Conservation (phyloP, 2,797 vertebrate species). For the Hyperoplus lanceolatus region DNA sequence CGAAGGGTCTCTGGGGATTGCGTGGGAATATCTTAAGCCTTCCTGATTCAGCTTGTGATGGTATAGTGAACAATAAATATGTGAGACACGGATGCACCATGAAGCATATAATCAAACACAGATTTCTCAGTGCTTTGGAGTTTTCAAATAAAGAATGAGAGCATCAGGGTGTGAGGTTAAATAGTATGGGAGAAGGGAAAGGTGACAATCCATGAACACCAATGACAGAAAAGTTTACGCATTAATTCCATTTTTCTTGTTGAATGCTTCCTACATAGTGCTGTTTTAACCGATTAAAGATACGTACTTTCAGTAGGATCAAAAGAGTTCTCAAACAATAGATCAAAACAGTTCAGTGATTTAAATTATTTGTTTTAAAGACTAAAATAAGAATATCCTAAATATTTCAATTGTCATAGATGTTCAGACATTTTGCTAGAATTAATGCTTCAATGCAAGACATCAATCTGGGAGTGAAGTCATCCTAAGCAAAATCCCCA, state of each 20-base stretch:
- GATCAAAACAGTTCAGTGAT: background rate
- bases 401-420: background rate
- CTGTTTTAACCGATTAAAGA: background rate
- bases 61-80: slow-evolving; percentile 53
- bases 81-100: slow-evolving; percentile 15
- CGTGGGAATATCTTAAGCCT: slow-evolving; percentile 58
- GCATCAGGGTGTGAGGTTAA: background rate
- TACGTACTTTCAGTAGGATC: background rate
- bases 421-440: background rate
- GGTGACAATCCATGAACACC: slow-evolving; percentile 15
- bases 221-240: slow-evolving; percentile 29
- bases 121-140: slow-evolving; percentile 30
- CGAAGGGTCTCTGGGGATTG: slow-evolving; percentile 44
- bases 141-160: slow-evolving; percentile 32
- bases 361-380: background rate
- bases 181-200: slow-evolving; percentile 20
- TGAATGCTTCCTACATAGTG: no score
- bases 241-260: background rate
- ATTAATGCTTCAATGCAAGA: background rate
- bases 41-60: slow-evolving; percentile 41
- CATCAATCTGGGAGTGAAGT: background rate
- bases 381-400: background rate
- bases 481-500: background rate
- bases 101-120: slow-evolving; percentile 37
- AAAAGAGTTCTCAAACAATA: slow-evolving; percentile 1